Percentiles rank a stretch among this genome's conserved stretches.
Evolutionary conservation across 2,888 invertebrate species (phyloP).

Genomic region (Melinaea menophilus): DNA sequence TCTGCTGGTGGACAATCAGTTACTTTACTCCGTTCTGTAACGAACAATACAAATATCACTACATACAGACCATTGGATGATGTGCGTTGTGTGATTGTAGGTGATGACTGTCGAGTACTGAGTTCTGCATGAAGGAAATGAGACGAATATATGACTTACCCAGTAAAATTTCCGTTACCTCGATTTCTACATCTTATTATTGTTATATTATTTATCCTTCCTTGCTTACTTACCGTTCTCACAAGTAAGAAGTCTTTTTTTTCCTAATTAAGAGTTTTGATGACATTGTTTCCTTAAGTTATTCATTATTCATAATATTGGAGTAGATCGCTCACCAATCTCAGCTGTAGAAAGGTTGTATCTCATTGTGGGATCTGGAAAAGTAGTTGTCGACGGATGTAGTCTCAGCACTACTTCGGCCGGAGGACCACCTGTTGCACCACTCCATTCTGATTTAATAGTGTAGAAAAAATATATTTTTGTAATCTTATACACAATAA

Average conservation of each 20-base stretch:
- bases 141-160: background rate
- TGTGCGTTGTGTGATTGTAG: slow-evolving; percentile 6
- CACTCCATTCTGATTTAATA: slow-evolving; percentile 63
- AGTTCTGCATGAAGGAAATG: background rate
- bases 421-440: slow-evolving; percentile 67
- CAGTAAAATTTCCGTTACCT: background rate
- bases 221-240: background rate
- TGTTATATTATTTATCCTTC: background rate
- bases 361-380: slow-evolving; percentile 35
- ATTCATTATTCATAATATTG: background rate
- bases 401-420: slow-evolving; percentile 67
- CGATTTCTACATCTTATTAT: background rate
- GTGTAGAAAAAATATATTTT: background rate
- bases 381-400: slow-evolving; percentile 51
- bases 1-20: slow-evolving; percentile 31
- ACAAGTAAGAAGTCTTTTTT: too few species aligned
- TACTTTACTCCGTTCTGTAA: slow-evolving; percentile 29
- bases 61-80: slow-evolving; percentile 19
- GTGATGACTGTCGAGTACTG: slow-evolving; percentile 3
- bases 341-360: slow-evolving; percentile 45
- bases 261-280: too few species aligned
- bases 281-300: too few species aligned
- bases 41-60: slow-evolving; percentile 19
- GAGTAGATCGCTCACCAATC: slow-evolving; percentile 43
- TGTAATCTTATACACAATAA: background rate